Base-by-base conservation (phyloP, 2,797 vertebrate genomes). In the Epinephelus malabaricus region DNA sequence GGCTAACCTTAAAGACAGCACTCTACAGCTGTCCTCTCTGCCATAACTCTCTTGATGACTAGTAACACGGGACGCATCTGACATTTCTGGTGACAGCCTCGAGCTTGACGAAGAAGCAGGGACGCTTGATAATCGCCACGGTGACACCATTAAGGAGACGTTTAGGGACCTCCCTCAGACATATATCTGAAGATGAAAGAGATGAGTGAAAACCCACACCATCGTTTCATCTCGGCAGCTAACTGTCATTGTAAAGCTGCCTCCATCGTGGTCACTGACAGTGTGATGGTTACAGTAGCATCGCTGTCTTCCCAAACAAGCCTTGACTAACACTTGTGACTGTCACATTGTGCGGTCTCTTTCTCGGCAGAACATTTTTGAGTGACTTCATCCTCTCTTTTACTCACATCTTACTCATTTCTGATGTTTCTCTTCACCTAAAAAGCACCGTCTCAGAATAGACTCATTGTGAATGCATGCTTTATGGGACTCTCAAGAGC, bases 111-210 rank as follows among this genome's bases (percentile, higher is more conserved):
- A 85, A 78, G 88, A 87, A 78, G 85, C 78, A 1, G 78, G 77
- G 71, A 72, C 3, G 79, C 79, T 87, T 82, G 85, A 90, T 94
- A 94, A 94, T 93, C 80, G 62, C 88, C 90, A 74, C 87, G 23
- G 86, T 94, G 92, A 95, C 92, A 94, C 94, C 94, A 94, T 95
- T 93, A 94, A 89, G 89, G 85, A 38, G 81, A 84, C 73, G 64
- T 92, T 93, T 87, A 90, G 86, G 84, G 84, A 90, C 82, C 88
- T 93, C 89, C 79, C 89, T 86, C 72, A 91, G 85, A 94, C 88
- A 88, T 88, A 88, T 86, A 92, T 90, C 84, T 85, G 80, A 65
- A 87, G 85, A 90, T 89, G 85, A 90, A 84, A 85, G 77, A 73
- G 71, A 87, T 47, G 82, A 86, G 67, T 43, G 69, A 81, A 80